Conservation (phyloP, 2,797 vertebrate genomes). For the Artibeus jamaicensis region DNA sequence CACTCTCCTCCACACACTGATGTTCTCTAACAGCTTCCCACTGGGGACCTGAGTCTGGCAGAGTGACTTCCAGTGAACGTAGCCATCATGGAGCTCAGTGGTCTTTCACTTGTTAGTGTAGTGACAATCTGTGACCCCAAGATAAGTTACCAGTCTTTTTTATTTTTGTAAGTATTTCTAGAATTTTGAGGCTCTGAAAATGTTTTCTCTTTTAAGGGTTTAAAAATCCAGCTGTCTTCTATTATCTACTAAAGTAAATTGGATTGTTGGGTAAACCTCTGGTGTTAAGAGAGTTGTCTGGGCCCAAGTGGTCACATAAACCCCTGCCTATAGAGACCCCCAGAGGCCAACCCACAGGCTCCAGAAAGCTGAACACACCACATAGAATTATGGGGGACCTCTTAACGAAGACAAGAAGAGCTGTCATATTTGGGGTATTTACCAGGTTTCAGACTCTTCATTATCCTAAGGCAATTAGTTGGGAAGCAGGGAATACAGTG, state of each 20-base stretch:
- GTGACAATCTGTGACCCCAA: neutral
- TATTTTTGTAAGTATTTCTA: constrained; percentile 1
- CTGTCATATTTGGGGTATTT: neutral
- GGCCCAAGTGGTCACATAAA: neutral
- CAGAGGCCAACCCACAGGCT: neutral
- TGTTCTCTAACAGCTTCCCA: neutral
- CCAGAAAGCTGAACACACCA: neutral
- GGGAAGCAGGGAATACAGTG: neutral
- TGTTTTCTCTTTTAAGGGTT: neutral
- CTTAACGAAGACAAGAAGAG: neutral
- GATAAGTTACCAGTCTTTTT: constrained; percentile 47
- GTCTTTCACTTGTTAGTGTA: constrained; percentile 24
- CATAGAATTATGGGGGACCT: neutral
- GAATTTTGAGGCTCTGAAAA: constrained; percentile 38
- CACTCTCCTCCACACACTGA: neutral
- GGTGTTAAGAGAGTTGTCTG: neutral
- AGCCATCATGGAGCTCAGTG: constrained; percentile 4
- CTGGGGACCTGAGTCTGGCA: neutral
- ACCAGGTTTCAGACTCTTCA: neutral
- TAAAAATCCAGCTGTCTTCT: neutral
- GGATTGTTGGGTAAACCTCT: neutral
- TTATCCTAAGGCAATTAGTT: neutral
- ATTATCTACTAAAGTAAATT: neutral
- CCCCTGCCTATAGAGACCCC: neutral
- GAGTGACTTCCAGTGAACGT: neutral